These are phyloP conservation scores for Orussus abietinus DNA, from an alignment of 1,140 invertebrate species.

Conservation along the genomic window DNA sequence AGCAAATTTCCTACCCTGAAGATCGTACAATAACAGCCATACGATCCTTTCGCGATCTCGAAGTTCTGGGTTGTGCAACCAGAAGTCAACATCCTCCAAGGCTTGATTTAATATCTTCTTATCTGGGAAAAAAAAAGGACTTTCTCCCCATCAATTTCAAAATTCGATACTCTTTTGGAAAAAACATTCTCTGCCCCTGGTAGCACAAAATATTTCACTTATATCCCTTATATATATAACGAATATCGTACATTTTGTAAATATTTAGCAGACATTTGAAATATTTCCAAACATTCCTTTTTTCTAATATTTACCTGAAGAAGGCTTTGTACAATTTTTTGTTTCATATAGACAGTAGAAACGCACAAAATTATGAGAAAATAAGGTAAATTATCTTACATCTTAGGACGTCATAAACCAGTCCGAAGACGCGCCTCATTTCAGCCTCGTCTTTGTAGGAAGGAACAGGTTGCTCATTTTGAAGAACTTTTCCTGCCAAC, in stretches of 20 bases:
- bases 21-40: constrained; percentile 62
- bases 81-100: constrained; percentile 63
- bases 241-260: too few relatives aligned
- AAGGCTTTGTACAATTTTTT: too few relatives aligned
- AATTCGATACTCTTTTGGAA: too few relatives aligned
- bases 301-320: too few relatives aligned
- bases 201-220: too few relatives aligned
- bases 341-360: too few relatives aligned
- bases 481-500: constrained; percentile 33
- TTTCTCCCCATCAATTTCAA: too few relatives aligned
- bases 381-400: too few relatives aligned
- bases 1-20: constrained; percentile 59
- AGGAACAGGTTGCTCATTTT: constrained; percentile 10
- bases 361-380: neutral
- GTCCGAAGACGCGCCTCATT: constrained; percentile 70
- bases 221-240: too few relatives aligned
- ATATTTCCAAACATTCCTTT: too few relatives aligned
- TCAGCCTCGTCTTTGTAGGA: constrained; percentile 64
- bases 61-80: constrained; percentile 52
- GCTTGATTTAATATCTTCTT: constrained; percentile 66
- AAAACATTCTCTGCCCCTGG: too few relatives aligned
- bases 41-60: constrained; percentile 47
- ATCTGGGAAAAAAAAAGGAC: constrained; percentile 54
- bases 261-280: too few relatives aligned
- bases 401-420: constrained; percentile 75